A percentile compares a stretch with the other conserved stretches of the same genome.
Evolutionary conservation across 2,888 invertebrate genomes (phyloP).

Genomic region (Amphipoea oculea): DNA sequence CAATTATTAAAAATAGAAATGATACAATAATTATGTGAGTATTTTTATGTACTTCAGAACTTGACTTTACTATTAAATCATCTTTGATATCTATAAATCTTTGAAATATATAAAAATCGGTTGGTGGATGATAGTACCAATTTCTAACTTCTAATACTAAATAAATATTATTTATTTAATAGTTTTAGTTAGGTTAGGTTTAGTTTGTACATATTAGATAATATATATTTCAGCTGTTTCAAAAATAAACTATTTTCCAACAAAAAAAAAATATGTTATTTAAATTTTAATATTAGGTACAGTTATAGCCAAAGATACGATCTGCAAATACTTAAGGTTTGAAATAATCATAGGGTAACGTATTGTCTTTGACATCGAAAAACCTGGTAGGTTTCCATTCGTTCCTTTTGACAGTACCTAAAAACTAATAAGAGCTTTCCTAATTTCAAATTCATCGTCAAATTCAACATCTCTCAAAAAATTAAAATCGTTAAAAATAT

Average conservation of each 20-base stretch:
- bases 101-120: background rate
- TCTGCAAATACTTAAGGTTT: background rate
- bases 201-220: no score
- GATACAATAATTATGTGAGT: constrained; percentile 43
- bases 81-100: background rate
- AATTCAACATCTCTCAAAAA: constrained; percentile 35
- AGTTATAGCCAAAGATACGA: background rate
- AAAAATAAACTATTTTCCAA: no score
- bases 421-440: no score
- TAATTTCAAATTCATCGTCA: background rate
- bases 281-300: no score
- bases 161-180: no score
- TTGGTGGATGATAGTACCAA: background rate
- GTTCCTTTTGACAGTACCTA: background rate
- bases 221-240: no score
- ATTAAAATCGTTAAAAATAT: background rate
- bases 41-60: constrained; percentile 14
- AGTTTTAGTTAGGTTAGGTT: no score
- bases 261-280: no score
- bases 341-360: background rate
- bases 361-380: background rate
- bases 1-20: constrained; percentile 66
- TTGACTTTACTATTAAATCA: constrained; percentile 4
- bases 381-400: background rate
- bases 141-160: no score